Conservation (phyloP, 2,888 invertebrate genomes). For the Acanthococcus lagerstroemiae region DNA sequence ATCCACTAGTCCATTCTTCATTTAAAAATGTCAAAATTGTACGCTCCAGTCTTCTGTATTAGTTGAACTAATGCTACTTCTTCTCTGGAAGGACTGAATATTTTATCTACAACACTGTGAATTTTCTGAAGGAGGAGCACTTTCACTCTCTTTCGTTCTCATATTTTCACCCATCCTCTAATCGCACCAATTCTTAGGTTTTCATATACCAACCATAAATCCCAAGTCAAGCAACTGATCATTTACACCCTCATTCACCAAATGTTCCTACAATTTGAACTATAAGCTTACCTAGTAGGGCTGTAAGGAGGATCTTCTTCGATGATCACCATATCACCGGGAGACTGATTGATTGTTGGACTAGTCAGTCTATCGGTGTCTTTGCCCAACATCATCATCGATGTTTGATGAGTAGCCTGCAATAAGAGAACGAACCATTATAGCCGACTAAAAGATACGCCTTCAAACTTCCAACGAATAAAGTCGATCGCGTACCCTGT, state of each 20-base stretch:
- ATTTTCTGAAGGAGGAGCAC: too few relatives aligned
- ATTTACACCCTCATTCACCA: not conserved
- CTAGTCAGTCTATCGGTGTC: conserved; percentile 44
- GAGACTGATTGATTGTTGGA: conserved; percentile 49
- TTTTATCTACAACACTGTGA: too few relatives aligned
- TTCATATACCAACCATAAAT: too few relatives aligned
- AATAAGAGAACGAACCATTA: conserved; percentile 24
- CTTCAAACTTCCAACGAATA: not conserved
- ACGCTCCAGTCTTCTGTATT: too few relatives aligned
- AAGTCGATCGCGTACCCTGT: conserved; percentile 51
- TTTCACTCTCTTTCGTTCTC: too few relatives aligned
- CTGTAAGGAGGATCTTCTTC: conserved; percentile 45
- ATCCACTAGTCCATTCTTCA: too few relatives aligned
- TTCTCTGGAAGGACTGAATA: too few relatives aligned
- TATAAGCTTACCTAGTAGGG: conserved; percentile 12
- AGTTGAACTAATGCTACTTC: too few relatives aligned
- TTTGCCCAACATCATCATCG: conserved; percentile 42
- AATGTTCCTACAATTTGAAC: not conserved
- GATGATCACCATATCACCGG: conserved; percentile 53
- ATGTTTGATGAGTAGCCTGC: conserved; percentile 50
- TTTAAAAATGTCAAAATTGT: too few relatives aligned
- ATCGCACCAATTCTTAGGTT: too few relatives aligned
- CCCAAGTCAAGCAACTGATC: too few relatives aligned
- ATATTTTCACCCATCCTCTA: too few relatives aligned
- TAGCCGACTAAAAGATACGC: not conserved